Conservation (phyloP, 1,140 invertebrate genomes). For the Drosophila leontia region DNA sequence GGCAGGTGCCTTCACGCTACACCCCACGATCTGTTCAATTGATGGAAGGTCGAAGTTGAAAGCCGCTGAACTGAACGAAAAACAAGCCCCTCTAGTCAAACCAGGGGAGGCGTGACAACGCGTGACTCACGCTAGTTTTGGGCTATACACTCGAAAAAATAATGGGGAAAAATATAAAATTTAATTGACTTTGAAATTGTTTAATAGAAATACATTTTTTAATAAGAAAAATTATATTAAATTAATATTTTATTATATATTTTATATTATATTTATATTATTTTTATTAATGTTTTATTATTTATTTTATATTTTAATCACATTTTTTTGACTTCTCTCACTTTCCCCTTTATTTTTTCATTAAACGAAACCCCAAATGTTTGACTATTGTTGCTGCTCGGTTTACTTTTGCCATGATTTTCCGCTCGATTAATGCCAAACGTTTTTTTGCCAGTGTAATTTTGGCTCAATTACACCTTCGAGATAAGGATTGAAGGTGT, state of each 20-base stretch:
- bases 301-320: too few relatives aligned
- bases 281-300: too few relatives aligned
- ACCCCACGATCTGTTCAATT: background rate
- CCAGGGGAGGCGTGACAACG: constrained; percentile 8
- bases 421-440: constrained; percentile 11
- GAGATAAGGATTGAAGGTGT: constrained; percentile 36
- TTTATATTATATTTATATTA: too few relatives aligned
- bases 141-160: background rate
- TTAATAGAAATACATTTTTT: too few relatives aligned
- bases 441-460: constrained; percentile 20
- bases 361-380: too few relatives aligned
- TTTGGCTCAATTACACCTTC: constrained; percentile 26
- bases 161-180: too few relatives aligned
- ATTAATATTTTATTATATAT: too few relatives aligned
- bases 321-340: too few relatives aligned
- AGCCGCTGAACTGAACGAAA: constrained; percentile 12
- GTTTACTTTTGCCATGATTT: constrained; percentile 8
- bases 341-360: too few relatives aligned
- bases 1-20: background rate
- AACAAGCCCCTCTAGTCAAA: constrained; percentile 2
- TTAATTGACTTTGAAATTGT: too few relatives aligned
- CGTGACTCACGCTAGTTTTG: background rate
- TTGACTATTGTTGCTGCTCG: background rate
- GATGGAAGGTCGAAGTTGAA: constrained; percentile 10
- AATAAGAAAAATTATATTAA: too few relatives aligned